These are phyloP conservation scores for Lasioglossum marginatum DNA, from an alignment of 2,888 invertebrate species.

Conservation along the genomic window DNA sequence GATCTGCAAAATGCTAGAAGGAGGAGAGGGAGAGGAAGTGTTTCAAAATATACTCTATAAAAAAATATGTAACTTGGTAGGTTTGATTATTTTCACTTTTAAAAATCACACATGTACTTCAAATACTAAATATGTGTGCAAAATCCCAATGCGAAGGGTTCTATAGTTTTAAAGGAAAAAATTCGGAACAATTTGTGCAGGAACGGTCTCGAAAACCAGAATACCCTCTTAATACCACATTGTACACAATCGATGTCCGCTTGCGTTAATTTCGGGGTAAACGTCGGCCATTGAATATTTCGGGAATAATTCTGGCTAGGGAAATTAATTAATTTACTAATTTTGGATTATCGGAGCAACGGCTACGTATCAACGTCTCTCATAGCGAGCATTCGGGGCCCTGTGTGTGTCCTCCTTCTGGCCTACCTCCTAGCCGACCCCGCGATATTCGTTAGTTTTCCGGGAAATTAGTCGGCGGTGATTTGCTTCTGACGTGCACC, in stretches of 20 bases:
- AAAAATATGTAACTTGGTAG: too few species aligned
- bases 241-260: background rate
- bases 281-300: conserved; percentile 21
- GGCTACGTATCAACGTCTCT: conserved; percentile 56
- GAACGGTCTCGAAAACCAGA: too few species aligned
- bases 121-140: too few species aligned
- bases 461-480: conserved; percentile 81
- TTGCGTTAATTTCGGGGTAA: conserved; percentile 4
- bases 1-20: too few species aligned
- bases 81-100: too few species aligned
- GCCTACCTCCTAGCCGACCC: conserved; percentile 4
- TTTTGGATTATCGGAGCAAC: conserved; percentile 57
- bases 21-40: too few species aligned
- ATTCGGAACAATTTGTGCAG: too few species aligned
- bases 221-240: background rate
- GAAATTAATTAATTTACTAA: conserved; percentile 66
- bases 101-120: too few species aligned
- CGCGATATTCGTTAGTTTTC: conserved; percentile 78
- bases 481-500: conserved; percentile 83
- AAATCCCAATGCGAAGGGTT: too few species aligned
- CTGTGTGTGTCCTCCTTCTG: conserved; percentile 33
- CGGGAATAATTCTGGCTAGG: conserved; percentile 35
- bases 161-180: too few species aligned
- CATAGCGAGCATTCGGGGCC: conserved; percentile 41
- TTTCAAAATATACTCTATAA: too few species aligned